Percentiles rank a stretch among this genome's conserved stretches.
phyloP scores from a whole-genome alignment of 2,888 invertebrate genomes.

The Chromoteleia sp. region DNA sequence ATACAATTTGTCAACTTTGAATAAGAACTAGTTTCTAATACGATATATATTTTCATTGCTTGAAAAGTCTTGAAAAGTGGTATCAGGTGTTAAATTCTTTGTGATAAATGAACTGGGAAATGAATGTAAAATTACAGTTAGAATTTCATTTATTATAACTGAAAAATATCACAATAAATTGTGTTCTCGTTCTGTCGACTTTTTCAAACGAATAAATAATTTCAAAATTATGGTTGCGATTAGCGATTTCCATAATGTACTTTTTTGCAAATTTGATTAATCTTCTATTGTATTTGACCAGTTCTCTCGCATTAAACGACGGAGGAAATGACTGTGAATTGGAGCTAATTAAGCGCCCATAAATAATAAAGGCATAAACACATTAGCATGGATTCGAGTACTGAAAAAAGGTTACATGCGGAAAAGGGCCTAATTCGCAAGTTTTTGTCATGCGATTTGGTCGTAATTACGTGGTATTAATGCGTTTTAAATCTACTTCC shows the following conservation, averaged over 20 bases:
- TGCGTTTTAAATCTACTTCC: slow-evolving; percentile 16
- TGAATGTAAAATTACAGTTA: slow-evolving; percentile 40
- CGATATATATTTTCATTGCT: background rate
- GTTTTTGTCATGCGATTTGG: slow-evolving; percentile 31
- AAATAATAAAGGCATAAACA: slow-evolving; percentile 47
- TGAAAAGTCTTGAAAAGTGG: slow-evolving; percentile 3
- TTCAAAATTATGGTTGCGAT: background rate
- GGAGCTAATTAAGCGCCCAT: slow-evolving; percentile 12
- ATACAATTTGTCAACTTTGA: slow-evolving; percentile 16
- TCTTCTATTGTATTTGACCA: no score
- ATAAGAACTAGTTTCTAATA: background rate
- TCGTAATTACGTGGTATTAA: slow-evolving; percentile 34
- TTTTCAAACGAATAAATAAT: background rate
- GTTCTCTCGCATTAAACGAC: slow-evolving; percentile 13
- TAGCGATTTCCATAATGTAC: no score
- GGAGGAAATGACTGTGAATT: slow-evolving; percentile 28
- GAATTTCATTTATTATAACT: slow-evolving; percentile 4
- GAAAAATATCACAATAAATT: slow-evolving; percentile 14
- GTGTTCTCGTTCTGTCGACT: slow-evolving; percentile 6
- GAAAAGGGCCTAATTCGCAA: slow-evolving; percentile 24
- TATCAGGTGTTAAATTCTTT: slow-evolving; percentile 20
- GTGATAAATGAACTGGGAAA: slow-evolving; percentile 35
- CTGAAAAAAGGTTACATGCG: slow-evolving; percentile 1
- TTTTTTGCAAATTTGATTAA: slow-evolving; percentile 10
- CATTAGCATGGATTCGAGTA: slow-evolving; percentile 25